Evolutionary conservation across 2,113 vertebrate species (phyloP).

Genomic region (Oophaga pumilio): DNA sequence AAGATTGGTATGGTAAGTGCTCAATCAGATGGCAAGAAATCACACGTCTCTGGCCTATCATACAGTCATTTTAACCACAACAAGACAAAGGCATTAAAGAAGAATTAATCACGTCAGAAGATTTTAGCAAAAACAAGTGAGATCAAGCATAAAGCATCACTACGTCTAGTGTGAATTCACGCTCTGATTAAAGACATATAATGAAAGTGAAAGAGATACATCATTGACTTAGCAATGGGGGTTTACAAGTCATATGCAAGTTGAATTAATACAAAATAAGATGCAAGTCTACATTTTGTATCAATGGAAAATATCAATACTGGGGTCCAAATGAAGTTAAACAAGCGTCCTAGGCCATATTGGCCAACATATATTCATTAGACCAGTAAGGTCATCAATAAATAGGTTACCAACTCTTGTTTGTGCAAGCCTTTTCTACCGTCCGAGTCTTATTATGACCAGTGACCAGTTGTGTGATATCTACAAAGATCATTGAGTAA

Average conservation of each 20-base stretch:
- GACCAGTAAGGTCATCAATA: not conserved
- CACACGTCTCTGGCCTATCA: constrained; percentile 75
- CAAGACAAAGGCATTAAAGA: constrained; percentile 91
- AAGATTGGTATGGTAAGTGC: constrained; percentile 40
- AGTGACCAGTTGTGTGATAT: not conserved
- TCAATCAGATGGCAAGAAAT: constrained; percentile 61
- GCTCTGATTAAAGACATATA: constrained; percentile 99
- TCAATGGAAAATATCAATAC: constrained; percentile 28
- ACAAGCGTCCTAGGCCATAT: not conserved
- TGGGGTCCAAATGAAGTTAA: not conserved
- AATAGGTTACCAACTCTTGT: not conserved
- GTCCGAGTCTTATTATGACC: not conserved
- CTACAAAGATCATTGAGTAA: not conserved
- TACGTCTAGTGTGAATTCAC: constrained; percentile 94
- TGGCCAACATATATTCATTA: not conserved
- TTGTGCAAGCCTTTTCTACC: not conserved
- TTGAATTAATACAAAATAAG: constrained; percentile 63
- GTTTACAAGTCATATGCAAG: constrained; percentile 71
- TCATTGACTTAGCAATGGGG: constrained; percentile 91
- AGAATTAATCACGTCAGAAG: constrained; percentile 94
- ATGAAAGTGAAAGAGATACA: constrained; percentile 98
- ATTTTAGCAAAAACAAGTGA: constrained; percentile 95
- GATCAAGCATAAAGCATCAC: constrained; percentile 91
- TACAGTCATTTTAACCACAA: constrained; percentile 81
- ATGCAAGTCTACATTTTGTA: constrained; percentile 65